Evolutionary conservation across 2,797 vertebrate species (phyloP).

Genomic region (Zenarchopterus dispar): DNA sequence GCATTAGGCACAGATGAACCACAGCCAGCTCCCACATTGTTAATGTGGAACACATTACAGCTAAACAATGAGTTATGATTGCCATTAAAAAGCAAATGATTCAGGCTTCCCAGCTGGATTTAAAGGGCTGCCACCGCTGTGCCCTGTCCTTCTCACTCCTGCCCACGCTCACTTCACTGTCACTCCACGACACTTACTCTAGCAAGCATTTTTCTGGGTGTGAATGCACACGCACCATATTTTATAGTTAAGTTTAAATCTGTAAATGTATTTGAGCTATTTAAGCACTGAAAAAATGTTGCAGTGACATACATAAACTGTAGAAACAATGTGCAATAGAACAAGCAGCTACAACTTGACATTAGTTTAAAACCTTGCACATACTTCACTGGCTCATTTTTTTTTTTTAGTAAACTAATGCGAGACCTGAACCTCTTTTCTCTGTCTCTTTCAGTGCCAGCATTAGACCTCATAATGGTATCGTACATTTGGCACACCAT

Average conservation of each 20-base stretch:
- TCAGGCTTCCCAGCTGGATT: constrained; percentile 79
- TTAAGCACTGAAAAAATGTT: constrained; percentile 15
- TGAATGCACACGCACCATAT: constrained; percentile 1
- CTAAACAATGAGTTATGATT: constrained; percentile 80
- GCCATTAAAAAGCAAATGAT: constrained; percentile 82
- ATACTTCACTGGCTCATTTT: background rate
- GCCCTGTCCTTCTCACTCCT: constrained; percentile 58
- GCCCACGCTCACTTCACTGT: constrained; percentile 50
- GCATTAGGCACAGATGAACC: constrained; percentile 79
- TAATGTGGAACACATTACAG: constrained; percentile 79
- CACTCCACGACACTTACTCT: constrained; percentile 26
- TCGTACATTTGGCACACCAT: constrained; percentile 46
- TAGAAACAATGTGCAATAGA: constrained; percentile 3
- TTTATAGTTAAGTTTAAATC: constrained; percentile 18
- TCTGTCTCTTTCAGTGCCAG: constrained; percentile 17
- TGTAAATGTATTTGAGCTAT: constrained; percentile 9
- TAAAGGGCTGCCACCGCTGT: constrained; percentile 60
- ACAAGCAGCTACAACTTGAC: too few species aligned
- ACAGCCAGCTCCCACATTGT: constrained; percentile 74
- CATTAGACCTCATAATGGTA: constrained; percentile 40
- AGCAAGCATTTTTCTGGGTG: background rate
- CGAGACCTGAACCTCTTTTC: constrained; percentile 19
- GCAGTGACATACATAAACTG: constrained; percentile 14
- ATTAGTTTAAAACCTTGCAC: background rate
- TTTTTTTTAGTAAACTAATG: constrained; percentile 12